Conservation (phyloP, 92 coral and sea anemone genomes). For the Isaurus tuberculatus region DNA sequence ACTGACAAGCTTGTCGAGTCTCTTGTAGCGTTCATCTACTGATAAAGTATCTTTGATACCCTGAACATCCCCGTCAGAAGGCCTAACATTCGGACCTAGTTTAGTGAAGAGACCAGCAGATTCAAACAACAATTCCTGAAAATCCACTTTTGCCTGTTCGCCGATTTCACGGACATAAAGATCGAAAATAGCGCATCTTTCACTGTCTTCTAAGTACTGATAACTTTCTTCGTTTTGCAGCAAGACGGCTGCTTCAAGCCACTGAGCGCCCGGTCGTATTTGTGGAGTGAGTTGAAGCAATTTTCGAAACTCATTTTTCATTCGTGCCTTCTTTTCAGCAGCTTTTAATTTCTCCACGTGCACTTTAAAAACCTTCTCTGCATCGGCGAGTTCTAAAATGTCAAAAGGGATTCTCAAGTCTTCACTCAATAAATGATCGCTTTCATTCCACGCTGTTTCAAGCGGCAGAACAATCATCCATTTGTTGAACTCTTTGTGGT, state of each 20-base stretch:
- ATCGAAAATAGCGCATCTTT: slow-evolving; percentile 84
- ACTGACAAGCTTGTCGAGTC: slow-evolving; percentile 87
- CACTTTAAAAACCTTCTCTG: slow-evolving; percentile 74
- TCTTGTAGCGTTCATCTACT: slow-evolving; percentile 88
- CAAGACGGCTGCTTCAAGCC: slow-evolving; percentile 86
- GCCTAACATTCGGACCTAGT: slow-evolving; percentile 83
- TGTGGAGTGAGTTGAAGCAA: slow-evolving; percentile 94
- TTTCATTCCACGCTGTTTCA: slow-evolving; percentile 92
- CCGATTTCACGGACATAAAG: slow-evolving; percentile 84
- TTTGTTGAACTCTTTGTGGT: slow-evolving; percentile 80
- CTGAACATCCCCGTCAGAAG: slow-evolving; percentile 83
- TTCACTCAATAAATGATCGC: slow-evolving; percentile 85
- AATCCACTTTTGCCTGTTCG: slow-evolving; percentile 91
- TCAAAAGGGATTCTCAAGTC: slow-evolving; percentile 89
- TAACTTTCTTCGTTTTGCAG: slow-evolving; percentile 95
- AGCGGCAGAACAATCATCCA: slow-evolving; percentile 86
- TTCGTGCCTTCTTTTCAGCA: slow-evolving; percentile 85
- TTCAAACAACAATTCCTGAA: slow-evolving; percentile 95
- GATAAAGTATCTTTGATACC: slow-evolving; percentile 81
- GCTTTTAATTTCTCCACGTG: slow-evolving; percentile 92
- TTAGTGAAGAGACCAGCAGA: slow-evolving; percentile 94
- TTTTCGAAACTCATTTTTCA: slow-evolving; percentile 91
- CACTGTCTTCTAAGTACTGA: slow-evolving; percentile 84
- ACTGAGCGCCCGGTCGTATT: slow-evolving; percentile 94
- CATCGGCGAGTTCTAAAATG: slow-evolving; percentile 74